phyloP scores from a whole-genome alignment of 1,140 invertebrate genomes.

The Sipha flava region DNA sequence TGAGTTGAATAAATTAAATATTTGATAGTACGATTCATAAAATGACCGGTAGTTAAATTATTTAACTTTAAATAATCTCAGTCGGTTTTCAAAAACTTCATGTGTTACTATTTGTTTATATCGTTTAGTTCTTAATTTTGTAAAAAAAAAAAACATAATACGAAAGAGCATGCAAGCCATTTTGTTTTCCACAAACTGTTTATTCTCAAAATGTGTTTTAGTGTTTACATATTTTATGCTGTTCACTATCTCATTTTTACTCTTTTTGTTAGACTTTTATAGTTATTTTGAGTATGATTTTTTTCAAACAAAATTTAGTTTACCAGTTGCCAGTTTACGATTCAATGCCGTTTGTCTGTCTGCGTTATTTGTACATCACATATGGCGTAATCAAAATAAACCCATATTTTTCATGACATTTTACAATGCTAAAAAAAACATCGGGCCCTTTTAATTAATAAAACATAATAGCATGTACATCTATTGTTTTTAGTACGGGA shows the following conservation, averaged over 20 bases:
- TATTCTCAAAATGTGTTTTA: not conserved
- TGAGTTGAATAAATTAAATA: too few species aligned
- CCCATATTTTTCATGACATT: not conserved
- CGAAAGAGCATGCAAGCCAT: not conserved
- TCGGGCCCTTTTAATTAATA: not conserved
- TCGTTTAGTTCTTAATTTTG: not conserved
- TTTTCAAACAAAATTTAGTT: not conserved
- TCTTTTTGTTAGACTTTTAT: not conserved
- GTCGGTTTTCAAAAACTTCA: not conserved
- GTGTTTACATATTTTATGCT: not conserved
- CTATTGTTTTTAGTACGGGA: not conserved
- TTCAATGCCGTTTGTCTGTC: not conserved
- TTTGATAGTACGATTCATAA: too few species aligned
- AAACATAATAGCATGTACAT: not conserved
- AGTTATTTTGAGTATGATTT: not conserved
- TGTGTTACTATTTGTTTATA: not conserved
- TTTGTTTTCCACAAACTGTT: not conserved
- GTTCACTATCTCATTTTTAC: not conserved
- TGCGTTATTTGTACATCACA: not conserved
- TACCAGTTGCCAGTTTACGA: not conserved
- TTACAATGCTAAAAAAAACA: not conserved
- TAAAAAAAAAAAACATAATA: not conserved
- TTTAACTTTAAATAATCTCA: not conserved
- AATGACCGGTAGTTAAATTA: too few species aligned
- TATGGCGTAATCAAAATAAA: constrained; percentile 18